Conservation (phyloP, 1,140 invertebrate genomes). For the Goniozus legneri region DNA sequence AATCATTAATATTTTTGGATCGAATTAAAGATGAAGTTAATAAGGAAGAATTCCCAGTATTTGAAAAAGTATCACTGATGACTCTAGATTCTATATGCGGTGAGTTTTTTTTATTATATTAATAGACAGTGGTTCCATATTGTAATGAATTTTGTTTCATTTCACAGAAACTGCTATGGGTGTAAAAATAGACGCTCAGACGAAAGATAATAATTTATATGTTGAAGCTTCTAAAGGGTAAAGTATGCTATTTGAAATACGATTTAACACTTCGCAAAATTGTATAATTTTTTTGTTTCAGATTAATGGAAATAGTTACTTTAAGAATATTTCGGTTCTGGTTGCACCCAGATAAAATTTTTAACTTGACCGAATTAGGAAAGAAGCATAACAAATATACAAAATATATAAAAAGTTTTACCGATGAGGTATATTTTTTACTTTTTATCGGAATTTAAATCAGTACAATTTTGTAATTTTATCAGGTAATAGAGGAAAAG, state of each 20-base stretch:
- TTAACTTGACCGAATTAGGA: constrained; percentile 46
- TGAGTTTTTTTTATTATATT: constrained; percentile 36
- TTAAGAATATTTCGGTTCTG: constrained; percentile 55
- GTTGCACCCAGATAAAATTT: constrained; percentile 58
- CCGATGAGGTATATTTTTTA: constrained; percentile 49
- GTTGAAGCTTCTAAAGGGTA: constrained; percentile 59
- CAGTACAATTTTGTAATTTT: constrained; percentile 44
- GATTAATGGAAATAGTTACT: constrained; percentile 37
- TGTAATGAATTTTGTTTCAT: constrained; percentile 3
- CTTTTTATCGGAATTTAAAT: constrained; percentile 46
- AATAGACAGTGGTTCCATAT: background rate
- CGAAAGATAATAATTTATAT: constrained; percentile 60
- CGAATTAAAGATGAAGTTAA: constrained; percentile 53
- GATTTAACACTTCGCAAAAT: background rate
- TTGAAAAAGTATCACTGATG: constrained; percentile 63
- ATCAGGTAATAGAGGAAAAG: too few species aligned
- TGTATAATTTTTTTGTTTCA: constrained; percentile 18
- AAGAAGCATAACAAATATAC: constrained; percentile 53
- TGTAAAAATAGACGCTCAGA: constrained; percentile 59
- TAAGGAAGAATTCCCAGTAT: constrained; percentile 58
- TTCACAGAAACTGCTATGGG: constrained; percentile 71
- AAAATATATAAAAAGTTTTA: constrained; percentile 59
- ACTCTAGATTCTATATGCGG: constrained; percentile 75
- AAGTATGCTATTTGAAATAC: background rate
- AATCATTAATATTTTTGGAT: constrained; percentile 58